Base-by-base conservation (phyloP, 2,113 vertebrate species). In the Scatophagus argus region DNA sequence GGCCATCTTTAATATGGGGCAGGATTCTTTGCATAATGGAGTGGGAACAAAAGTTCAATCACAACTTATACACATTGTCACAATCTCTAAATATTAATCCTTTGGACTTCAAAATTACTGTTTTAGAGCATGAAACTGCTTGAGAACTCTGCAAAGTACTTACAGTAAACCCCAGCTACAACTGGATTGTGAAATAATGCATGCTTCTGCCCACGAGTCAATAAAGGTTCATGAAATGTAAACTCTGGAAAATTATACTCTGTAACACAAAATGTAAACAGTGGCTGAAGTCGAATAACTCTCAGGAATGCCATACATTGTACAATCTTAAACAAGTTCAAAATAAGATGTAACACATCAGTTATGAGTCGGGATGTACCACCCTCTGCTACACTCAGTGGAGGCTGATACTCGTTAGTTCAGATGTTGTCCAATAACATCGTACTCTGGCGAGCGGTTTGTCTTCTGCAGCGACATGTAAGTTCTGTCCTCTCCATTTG, bases 391-490 rank as follows among this genome's bases (percentile, higher is more conserved):
- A 8, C 31, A 14, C 14, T 36, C 21, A 4, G 16, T 19, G 2
- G 34, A 31, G 36, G 21, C 8, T 29, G 51, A 34, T 3, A 5
- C 17, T 10, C 3, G 32, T 43, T 13, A 66, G 14, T 54, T 31
- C 25, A 7, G 25, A 41, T 3, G 8, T 10, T n/a, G 54, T 8
- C 12, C 23, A 14, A 75, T 74, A 2, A 75, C 59, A 23, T 82
- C 74, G 4, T 86, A 75, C 41, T 79, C 79, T 27, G 43, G 1
- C 2, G 79, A 65, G 6, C 0, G 2, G 4, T 60, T 21, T 8
- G 4, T 69, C 60, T 65, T 78, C 27, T 29, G 5, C 51, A 85
- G 51, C 7, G 83, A 74, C 58, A 58, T 55, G 63, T 86, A 82
- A 0, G 47, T 82, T 41, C 27, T 75, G 25, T 82, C 54, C 46